A percentile compares a stretch with the other conserved stretches of the same genome.
phyloP scores from a whole-genome alignment of 2,797 vertebrate genomes.

The Discoglossus pictus region DNA sequence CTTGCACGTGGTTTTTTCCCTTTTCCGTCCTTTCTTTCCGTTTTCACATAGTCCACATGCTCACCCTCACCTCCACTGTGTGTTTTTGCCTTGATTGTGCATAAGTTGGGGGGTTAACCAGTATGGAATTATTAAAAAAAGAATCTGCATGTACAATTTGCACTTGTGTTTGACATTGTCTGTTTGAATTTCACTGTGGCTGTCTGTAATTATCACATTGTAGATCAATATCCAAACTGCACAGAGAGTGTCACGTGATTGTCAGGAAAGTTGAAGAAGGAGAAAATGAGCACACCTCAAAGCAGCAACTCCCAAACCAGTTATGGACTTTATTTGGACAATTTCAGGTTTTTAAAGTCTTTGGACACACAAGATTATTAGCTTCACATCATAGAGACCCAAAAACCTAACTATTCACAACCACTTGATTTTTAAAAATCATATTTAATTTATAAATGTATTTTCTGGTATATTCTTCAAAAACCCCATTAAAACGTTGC shows the following conservation, averaged over 20 bases:
- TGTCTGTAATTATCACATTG: constrained; percentile 47
- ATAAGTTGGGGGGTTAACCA: constrained; percentile 58
- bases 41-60: constrained; percentile 74
- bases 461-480: too few relatives aligned
- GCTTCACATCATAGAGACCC: too few relatives aligned
- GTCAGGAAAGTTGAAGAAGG: background rate
- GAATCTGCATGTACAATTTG: constrained; percentile 65
- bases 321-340: too few relatives aligned
- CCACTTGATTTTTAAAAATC: too few relatives aligned
- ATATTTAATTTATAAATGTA: too few relatives aligned
- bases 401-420: too few relatives aligned
- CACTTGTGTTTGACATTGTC: constrained; percentile 62
- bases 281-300: background rate
- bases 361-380: too few relatives aligned
- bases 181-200: constrained; percentile 62
- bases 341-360: too few relatives aligned
- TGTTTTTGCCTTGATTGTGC: constrained; percentile 70
- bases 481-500: too few relatives aligned
- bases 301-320: constrained; percentile 10
- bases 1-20: constrained; percentile 83
- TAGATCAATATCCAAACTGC: constrained; percentile 21
- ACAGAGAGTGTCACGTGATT: background rate
- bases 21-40: constrained; percentile 18
- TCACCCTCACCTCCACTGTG: constrained; percentile 65
- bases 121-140: constrained; percentile 54